Evolutionary conservation across 2,113 vertebrate genomes (phyloP), one percentile per base, ranked within the genome.

Genomic region (Bungarus multicinctus): DNA sequence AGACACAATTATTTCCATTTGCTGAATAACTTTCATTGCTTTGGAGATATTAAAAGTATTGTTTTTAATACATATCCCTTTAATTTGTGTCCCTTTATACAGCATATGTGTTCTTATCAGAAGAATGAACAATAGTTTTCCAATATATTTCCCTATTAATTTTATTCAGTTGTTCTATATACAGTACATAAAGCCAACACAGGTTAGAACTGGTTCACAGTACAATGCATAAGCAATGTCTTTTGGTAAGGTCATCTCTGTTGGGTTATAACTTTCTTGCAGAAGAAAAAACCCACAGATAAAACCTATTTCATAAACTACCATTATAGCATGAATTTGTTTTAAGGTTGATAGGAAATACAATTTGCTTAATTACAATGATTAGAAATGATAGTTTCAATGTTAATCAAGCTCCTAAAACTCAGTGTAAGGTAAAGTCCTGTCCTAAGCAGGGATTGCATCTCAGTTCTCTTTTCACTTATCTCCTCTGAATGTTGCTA

Each of bases 291-390:
- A 1, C 53, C 53, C 39, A 45, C 45, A 87, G 47, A 27, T 87
- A 47, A 86, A 86, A 89, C n/a, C 0, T 0, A 85, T 87, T 93
- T 91, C 14, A 88, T 90, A 93, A 92, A 58, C 87, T 93, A 89
- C 85, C 92, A 93, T 95, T 53, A 43, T 16, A 93, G 30, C 52
- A 3, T 90, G 90, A 57, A 93, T 89, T 92, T 85, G 52, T 94
- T 95, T 88, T 93, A 85, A 96, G 90, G 64, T 25, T 60, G 93
- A 22, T 58, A 93, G 64, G 89, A 52, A 0, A 0, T 85, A 85
- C 87, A 91, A 91, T 93, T 55, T 91, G 54, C 90, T 95, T 95
- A 94, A 94, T 39, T 86, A 92, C 85, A 89, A 85, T 52, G 50
- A 94, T 89, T 16, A 27, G 22, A 34, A 88, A n/a, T 18, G 16